phyloP scores from a whole-genome alignment of 92 coral and sea anemone species.

The Epizoanthus illoricatus region DNA sequence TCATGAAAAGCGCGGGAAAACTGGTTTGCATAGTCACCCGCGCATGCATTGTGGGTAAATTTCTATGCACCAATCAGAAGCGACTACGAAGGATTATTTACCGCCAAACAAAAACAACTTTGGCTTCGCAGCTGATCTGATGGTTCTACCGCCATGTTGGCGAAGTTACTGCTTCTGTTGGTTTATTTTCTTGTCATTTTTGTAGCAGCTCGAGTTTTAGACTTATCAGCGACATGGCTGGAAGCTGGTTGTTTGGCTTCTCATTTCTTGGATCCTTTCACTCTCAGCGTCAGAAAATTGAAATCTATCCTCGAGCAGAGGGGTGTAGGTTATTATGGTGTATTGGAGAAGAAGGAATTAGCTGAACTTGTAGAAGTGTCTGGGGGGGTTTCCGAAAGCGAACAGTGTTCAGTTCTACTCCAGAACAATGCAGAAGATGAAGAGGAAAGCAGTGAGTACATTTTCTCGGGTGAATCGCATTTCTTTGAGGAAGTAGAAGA shows the following conservation, averaged over 20 bases:
- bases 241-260: conserved; percentile 93
- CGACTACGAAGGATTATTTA: conserved; percentile 37
- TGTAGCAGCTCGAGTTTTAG: conserved; percentile 82
- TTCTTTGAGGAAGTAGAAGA: conserved; percentile 97
- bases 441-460: conserved; percentile 62
- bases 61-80: conserved; percentile 74
- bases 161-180: conserved; percentile 65
- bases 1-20: no score
- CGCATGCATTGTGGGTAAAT: conserved; percentile 54
- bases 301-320: conserved; percentile 91
- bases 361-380: conserved; percentile 93
- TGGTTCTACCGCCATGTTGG: conserved; percentile 81
- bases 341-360: conserved; percentile 90
- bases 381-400: conserved; percentile 86
- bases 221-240: conserved; percentile 88
- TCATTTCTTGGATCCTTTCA: conserved; percentile 87
- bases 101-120: conserved; percentile 53
- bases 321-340: conserved; percentile 93
- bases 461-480: conserved; percentile 90
- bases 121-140: conserved; percentile 65
- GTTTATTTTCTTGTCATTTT: conserved; percentile 83
- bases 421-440: conserved; percentile 53
- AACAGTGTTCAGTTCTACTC: conserved; percentile 58
- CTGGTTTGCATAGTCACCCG: conserved; percentile 1
- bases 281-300: conserved; percentile 91